A percentile compares a stretch with the other conserved stretches of the same genome.
phyloP scores from a whole-genome alignment of 2,113 vertebrate genomes.

The Rhombomys opimus region DNA sequence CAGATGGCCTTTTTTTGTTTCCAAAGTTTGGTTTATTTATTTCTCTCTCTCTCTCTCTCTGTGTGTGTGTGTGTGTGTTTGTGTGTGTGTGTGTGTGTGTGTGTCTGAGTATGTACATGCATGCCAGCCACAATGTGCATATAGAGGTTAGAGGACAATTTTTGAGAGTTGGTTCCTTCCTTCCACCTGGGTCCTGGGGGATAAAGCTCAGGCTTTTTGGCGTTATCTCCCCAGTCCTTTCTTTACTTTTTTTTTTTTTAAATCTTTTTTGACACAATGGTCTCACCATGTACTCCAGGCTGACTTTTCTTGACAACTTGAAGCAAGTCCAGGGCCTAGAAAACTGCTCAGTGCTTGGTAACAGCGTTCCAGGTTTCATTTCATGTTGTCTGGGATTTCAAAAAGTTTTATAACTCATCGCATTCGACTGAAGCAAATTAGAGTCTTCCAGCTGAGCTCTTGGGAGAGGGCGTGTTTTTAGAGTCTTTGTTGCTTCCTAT shows the following conservation, averaged over 20 bases:
- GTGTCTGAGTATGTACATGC: neutral
- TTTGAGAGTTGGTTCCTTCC: neutral
- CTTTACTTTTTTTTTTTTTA: neutral
- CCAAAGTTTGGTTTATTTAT: neutral
- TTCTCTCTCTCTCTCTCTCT: too few relatives aligned
- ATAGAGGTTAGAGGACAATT: neutral
- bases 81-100: neutral
- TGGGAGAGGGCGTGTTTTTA: neutral
- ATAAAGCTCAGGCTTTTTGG: neutral
- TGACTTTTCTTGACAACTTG: neutral
- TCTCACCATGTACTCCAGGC: neutral
- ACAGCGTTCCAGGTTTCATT: constrained; percentile 10
- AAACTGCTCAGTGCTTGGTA: neutral
- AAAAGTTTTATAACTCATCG: neutral
- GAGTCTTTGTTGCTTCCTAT: neutral
- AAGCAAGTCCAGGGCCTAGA: neutral
- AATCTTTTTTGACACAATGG: neutral
- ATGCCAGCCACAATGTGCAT: neutral
- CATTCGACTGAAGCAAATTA: neutral
- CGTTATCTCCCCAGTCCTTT: neutral
- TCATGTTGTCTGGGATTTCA: constrained; percentile 36
- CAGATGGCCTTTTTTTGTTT: neutral
- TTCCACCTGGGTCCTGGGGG: neutral
- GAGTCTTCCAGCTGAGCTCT: neutral
- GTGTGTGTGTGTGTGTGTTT: neutral